Conservation (phyloP, 2,888 invertebrate genomes). For the Cantharis rufa region DNA sequence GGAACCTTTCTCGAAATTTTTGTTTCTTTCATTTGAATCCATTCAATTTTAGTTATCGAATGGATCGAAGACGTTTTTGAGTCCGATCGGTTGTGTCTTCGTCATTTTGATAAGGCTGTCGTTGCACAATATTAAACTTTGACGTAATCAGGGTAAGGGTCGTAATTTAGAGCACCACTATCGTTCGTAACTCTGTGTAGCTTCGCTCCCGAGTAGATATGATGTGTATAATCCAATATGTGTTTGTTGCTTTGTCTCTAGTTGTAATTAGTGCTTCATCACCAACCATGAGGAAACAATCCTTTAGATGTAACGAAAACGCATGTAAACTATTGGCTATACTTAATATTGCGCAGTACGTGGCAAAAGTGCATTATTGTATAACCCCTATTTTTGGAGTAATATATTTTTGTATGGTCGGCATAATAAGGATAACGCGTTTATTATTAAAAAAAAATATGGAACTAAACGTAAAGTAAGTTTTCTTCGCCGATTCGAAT, state of each 20-base stretch:
- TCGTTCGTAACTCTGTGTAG: constrained; percentile 46
- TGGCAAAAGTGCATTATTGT: constrained; percentile 41
- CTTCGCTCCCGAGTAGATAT: constrained; percentile 50
- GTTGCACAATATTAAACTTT: constrained; percentile 53
- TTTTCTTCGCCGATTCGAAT: constrained; percentile 29
- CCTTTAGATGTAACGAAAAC: constrained; percentile 23
- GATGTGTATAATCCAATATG: constrained; percentile 45
- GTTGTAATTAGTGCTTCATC: constrained; percentile 44
- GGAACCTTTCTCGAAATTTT: constrained; percentile 2
- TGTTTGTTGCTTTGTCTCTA: constrained; percentile 50
- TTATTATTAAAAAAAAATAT: constrained; percentile 17
- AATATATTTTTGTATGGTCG: constrained; percentile 46
- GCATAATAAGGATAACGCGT: constrained; percentile 29
- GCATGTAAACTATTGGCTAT: constrained; percentile 32
- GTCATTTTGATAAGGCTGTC: constrained; percentile 49
- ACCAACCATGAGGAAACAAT: constrained; percentile 46
- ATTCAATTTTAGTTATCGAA: not conserved
- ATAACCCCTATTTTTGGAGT: constrained; percentile 34
- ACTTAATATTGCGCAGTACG: constrained; percentile 21
- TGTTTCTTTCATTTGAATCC: not conserved
- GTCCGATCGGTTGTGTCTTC: constrained; percentile 19
- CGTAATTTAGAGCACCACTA: constrained; percentile 54
- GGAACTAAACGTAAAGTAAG: constrained; percentile 18
- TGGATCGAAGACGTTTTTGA: not conserved
- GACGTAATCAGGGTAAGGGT: constrained; percentile 57